These are phyloP conservation scores for Fringilla coelebs DNA, from an alignment of 2,797 vertebrate species.

Conservation along the genomic window DNA sequence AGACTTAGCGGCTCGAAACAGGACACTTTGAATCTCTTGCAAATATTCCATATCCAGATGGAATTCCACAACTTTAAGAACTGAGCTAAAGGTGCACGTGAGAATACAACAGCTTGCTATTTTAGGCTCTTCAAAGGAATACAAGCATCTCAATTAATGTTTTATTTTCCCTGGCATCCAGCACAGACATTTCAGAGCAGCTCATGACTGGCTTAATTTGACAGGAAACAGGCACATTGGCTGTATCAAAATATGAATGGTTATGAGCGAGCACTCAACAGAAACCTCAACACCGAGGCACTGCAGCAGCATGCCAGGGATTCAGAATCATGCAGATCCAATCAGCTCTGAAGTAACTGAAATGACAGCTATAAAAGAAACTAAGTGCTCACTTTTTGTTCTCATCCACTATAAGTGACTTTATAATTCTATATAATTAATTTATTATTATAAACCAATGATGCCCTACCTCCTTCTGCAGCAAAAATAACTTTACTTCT, in stretches of 20 bases:
- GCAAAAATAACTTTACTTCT: background rate
- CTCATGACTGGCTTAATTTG: background rate
- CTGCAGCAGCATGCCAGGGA: background rate
- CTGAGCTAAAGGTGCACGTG: background rate
- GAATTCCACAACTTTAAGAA: background rate
- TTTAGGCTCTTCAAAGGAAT: background rate
- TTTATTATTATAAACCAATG: background rate
- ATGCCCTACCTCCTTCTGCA: background rate
- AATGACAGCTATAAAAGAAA: too few relatives aligned
- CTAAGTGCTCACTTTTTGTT: background rate
- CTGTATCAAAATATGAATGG: background rate
- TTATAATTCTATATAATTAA: background rate
- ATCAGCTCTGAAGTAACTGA: background rate
- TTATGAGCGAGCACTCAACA: background rate
- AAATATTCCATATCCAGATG: background rate
- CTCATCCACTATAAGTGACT: background rate
- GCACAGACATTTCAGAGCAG: background rate
- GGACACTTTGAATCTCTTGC: background rate
- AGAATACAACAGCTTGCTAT: background rate
- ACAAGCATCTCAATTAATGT: background rate
- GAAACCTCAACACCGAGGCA: background rate
- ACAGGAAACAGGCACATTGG: background rate
- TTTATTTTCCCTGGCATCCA: background rate
- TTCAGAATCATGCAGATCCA: background rate
- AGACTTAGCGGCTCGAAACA: rapidly evolving